A percentile compares a stretch with the other conserved stretches of the same genome.
Conservation (phyloP, 2,888 invertebrate genomes). For the Pomacea canaliculata region DNA sequence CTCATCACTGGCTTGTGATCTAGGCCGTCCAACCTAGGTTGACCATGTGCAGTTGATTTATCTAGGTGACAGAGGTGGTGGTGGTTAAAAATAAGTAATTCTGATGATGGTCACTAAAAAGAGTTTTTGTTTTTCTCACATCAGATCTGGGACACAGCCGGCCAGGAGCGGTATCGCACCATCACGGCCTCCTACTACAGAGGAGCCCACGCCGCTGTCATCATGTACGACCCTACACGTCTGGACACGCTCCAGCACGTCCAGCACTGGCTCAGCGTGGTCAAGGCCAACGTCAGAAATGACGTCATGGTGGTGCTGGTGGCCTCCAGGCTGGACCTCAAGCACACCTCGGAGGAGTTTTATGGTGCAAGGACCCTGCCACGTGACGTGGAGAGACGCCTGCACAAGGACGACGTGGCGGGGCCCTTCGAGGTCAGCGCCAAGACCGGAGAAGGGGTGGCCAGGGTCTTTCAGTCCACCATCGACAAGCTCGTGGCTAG, state of each 20-base stretch:
- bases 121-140: neutral
- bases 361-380: neutral
- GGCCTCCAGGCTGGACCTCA: conserved; percentile 15
- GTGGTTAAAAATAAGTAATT: no score
- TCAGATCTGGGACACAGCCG: conserved; percentile 25
- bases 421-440: conserved; percentile 15
- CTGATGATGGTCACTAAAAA: no score
- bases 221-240: conserved; percentile 15
- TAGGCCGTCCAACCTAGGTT: no score
- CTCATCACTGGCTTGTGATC: no score
- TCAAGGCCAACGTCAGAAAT: neutral
- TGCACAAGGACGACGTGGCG: neutral
- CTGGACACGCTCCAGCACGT: neutral
- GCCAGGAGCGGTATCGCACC: conserved; percentile 20
- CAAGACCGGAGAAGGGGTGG: conserved; percentile 17
- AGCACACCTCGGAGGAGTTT: neutral
- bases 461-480: neutral
- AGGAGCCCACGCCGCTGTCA: conserved; percentile 11
- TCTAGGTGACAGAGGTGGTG: no score
- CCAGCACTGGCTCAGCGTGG: neutral
- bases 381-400: neutral
- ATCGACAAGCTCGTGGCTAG: conserved; percentile 1
- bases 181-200: conserved; percentile 26
- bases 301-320: neutral
- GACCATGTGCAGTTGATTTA: no score